phyloP scores from a whole-genome alignment of 1,140 invertebrate species.

The Aphelenchoides fujianensis region DNA sequence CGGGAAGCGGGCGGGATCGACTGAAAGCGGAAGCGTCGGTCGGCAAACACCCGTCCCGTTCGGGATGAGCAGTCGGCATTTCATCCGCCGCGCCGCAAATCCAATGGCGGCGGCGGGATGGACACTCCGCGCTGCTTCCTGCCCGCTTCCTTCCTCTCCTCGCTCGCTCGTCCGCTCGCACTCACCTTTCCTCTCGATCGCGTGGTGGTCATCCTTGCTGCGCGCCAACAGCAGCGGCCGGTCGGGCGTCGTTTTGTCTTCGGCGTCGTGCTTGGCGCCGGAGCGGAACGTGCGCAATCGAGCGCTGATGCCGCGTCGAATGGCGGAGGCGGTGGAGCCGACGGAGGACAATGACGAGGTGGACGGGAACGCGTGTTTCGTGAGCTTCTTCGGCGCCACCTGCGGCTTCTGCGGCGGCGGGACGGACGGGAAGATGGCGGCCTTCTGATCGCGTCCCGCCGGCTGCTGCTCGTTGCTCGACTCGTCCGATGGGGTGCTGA shows the following conservation, averaged over 20 bases:
- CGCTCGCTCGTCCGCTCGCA: background rate
- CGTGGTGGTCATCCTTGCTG: background rate
- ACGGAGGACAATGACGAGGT: slow-evolving; percentile 3
- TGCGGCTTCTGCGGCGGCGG: no score
- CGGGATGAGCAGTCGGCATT: slow-evolving; percentile 2
- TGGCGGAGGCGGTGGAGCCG: slow-evolving; percentile 3
- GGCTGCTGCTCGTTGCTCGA: no score
- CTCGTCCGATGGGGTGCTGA: no score
- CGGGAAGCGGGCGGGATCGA: slow-evolving; percentile 30
- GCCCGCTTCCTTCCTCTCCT: no score
- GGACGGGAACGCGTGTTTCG: background rate
- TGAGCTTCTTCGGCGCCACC: background rate
- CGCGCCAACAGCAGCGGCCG: background rate
- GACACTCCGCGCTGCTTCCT: no score
- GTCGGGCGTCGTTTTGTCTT: background rate
- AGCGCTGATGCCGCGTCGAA: slow-evolving; percentile 11
- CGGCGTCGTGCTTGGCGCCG: background rate
- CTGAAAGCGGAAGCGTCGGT: slow-evolving; percentile 27
- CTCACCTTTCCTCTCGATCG: slow-evolving; percentile 9
- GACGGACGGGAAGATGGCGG: no score
- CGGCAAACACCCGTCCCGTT: background rate
- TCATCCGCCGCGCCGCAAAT: slow-evolving; percentile 16
- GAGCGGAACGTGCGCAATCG: slow-evolving; percentile 11
- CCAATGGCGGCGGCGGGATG: no score
- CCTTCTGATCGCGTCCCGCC: no score